phyloP scores from a whole-genome alignment of 2,797 vertebrate species.

The Catostomus latipinnis region DNA sequence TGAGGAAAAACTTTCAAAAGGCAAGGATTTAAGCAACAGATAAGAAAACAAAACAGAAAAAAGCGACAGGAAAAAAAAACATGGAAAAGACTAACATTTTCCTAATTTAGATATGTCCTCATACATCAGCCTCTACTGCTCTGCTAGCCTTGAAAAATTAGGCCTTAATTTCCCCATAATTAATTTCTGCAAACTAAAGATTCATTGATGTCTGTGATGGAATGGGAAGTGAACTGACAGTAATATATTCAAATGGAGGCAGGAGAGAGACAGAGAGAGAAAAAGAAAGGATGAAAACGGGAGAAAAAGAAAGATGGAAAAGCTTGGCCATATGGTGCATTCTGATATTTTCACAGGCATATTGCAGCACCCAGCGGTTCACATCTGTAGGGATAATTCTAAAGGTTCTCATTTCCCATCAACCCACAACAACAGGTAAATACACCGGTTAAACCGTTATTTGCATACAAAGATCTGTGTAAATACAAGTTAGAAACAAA shows the following conservation, averaged over 20 bases:
- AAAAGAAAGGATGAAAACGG: no score
- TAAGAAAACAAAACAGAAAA: background rate
- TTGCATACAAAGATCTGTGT: constrained; percentile 14
- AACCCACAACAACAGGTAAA: constrained; percentile 43
- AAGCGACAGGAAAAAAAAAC: background rate
- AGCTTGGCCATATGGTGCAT: constrained; percentile 59
- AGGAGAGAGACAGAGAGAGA: background rate
- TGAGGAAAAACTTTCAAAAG: constrained; percentile 23
- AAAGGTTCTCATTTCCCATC: constrained; percentile 54
- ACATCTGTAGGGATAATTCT: constrained; percentile 54
- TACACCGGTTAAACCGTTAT: constrained; percentile 34
- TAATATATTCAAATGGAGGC: constrained; percentile 67
- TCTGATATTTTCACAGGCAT: constrained; percentile 33
- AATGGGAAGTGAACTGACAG: constrained; percentile 61
- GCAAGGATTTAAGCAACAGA: background rate
- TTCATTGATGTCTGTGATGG: constrained; percentile 30
- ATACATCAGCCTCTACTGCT: constrained; percentile 13
- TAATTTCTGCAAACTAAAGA: constrained; percentile 63
- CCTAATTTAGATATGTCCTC: no score
- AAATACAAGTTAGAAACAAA: constrained; percentile 5
- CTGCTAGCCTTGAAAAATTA: constrained; percentile 59
- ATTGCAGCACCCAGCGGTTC: constrained; percentile 38
- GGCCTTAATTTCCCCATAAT: constrained; percentile 50
- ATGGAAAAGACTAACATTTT: constrained; percentile 9
- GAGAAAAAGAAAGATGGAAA: constrained; percentile 1